Evolutionary conservation across 2,888 invertebrate genomes (phyloP).

Genomic region (Cantharis flavilabris): DNA sequence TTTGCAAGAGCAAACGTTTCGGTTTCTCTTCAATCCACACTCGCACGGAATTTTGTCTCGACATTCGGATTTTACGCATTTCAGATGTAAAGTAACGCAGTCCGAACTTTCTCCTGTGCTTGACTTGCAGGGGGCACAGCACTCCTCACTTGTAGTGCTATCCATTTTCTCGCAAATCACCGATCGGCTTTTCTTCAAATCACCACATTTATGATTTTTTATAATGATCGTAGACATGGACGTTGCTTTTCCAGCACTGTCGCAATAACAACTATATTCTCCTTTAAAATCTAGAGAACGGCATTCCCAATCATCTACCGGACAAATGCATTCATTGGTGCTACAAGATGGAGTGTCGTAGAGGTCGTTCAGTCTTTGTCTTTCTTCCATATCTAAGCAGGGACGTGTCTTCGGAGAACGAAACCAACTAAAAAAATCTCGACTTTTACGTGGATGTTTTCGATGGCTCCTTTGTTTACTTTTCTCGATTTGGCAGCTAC

Average conservation of each 20-base stretch:
- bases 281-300: background rate
- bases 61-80: constrained; percentile 8
- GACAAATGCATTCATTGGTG: background rate
- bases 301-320: background rate
- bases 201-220: constrained; percentile 2
- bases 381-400: constrained; percentile 5
- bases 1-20: background rate
- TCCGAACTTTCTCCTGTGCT: constrained; percentile 13
- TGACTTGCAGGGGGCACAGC: background rate
- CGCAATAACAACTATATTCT: constrained; percentile 4
- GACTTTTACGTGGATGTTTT: background rate
- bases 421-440: constrained; percentile 13
- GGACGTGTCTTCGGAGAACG: background rate
- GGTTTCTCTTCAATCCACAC: background rate
- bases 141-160: constrained; percentile 15
- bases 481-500: background rate
- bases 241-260: background rate
- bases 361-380: constrained; percentile 9
- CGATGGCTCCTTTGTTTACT: background rate
- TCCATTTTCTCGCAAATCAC: constrained; percentile 13
- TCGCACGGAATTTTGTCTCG: background rate
- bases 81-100: constrained; percentile 8
- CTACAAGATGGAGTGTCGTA: constrained; percentile 17
- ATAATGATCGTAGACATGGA: constrained; percentile 5
- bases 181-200: constrained; percentile 3